These are phyloP conservation scores for Nycticryphes semicollaris DNA, from an alignment of 2,113 vertebrate genomes.

Conservation along the genomic window DNA sequence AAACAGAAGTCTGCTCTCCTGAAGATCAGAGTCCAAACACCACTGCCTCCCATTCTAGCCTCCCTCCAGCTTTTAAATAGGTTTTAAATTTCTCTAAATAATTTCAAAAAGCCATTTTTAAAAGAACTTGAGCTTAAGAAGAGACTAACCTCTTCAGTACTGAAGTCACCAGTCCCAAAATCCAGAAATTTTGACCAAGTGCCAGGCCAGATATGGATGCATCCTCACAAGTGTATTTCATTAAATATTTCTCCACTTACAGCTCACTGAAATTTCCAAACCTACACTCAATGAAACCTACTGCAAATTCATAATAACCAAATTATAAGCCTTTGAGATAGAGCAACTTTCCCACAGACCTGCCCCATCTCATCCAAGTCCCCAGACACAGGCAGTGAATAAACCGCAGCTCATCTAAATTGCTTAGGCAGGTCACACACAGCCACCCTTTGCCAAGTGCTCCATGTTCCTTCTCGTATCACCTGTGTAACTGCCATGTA, in stretches of 20 bases:
- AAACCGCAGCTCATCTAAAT: background rate
- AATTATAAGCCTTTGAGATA: background rate
- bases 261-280: background rate
- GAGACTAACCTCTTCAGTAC: background rate
- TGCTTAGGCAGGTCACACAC: background rate
- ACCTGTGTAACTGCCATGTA: background rate
- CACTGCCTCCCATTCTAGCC: background rate
- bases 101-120: background rate
- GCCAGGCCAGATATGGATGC: background rate
- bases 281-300: background rate
- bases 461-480: background rate
- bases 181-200: background rate
- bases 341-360: background rate
- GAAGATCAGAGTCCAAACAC: background rate
- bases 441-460: background rate
- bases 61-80: background rate
- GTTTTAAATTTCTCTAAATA: background rate
- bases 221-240: background rate
- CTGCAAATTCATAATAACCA: background rate
- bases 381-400: background rate
- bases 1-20: background rate
- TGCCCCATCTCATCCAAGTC: background rate
- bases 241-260: background rate
- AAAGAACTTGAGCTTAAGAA: background rate
- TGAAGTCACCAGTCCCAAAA: background rate